These are phyloP conservation scores for Struthio camelus DNA, from an alignment of 2,113 vertebrate species.

Conservation along the genomic window DNA sequence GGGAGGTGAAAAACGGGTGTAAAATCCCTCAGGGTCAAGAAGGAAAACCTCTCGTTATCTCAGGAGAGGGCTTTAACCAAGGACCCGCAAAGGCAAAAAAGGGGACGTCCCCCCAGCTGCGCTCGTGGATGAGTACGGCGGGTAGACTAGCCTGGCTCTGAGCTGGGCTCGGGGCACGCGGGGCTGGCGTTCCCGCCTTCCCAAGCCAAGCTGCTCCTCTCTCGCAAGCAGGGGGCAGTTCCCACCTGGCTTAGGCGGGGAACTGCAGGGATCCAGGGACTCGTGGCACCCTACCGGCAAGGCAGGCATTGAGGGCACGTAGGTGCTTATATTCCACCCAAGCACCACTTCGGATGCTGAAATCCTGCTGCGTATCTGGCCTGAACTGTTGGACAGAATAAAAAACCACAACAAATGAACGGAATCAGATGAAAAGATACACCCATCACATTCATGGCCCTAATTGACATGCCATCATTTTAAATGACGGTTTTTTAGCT, in stretches of 20 bases:
- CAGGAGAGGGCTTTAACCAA: not conserved
- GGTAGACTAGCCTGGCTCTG: accelerated
- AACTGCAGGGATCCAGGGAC: not conserved
- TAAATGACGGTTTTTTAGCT: not conserved
- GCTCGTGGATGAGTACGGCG: accelerated
- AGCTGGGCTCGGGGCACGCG: accelerated
- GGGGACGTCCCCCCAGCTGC: accelerated
- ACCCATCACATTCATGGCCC: not conserved
- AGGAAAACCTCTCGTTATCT: not conserved
- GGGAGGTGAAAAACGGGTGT: not conserved
- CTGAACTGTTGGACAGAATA: not conserved
- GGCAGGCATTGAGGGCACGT: not conserved
- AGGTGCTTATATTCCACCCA: accelerated
- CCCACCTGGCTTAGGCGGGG: not conserved
- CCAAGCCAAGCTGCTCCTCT: accelerated
- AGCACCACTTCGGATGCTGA: not conserved
- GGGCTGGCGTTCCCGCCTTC: accelerated
- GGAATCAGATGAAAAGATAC: not conserved
- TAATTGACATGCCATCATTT: not conserved
- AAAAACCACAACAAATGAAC: not conserved
- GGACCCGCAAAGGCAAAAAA: not conserved
- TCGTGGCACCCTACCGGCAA: not conserved
- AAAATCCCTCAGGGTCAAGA: not conserved
- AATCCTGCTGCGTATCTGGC: not conserved
- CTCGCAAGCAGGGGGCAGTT: not conserved